These are phyloP conservation scores for Irena cyanogastra DNA, from an alignment of 2,113 vertebrate genomes.

Conservation along the genomic window DNA sequence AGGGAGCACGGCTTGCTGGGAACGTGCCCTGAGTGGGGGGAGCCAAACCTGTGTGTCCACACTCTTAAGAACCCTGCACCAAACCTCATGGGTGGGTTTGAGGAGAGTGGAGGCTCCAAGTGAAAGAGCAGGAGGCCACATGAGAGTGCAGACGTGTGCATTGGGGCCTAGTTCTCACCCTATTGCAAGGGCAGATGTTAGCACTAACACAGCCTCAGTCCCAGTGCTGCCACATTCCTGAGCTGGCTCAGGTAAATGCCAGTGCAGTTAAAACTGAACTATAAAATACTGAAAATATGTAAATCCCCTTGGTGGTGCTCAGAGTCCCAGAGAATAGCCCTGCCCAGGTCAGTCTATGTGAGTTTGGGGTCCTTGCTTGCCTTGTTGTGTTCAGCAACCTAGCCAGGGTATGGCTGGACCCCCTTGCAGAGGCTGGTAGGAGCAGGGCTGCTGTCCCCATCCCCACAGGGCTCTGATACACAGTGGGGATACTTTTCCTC, in stretches of 20 bases:
- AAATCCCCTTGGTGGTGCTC: background rate
- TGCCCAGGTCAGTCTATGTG: background rate
- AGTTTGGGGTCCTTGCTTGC: background rate
- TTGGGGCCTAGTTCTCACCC: background rate
- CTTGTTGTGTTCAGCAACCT: background rate
- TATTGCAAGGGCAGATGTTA: background rate
- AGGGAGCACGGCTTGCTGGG: background rate
- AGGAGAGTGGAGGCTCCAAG: background rate
- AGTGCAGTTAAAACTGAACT: background rate
- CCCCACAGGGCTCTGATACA: background rate
- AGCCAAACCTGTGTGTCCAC: background rate
- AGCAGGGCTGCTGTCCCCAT: background rate
- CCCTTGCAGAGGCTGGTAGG: background rate
- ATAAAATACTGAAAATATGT: background rate
- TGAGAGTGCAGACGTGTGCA: rapidly evolving
- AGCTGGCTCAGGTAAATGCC: background rate
- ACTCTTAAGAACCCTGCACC: background rate
- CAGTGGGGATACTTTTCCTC: background rate
- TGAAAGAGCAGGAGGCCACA: background rate
- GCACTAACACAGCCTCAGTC: background rate
- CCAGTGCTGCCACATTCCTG: background rate
- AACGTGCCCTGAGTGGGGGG: rapidly evolving
- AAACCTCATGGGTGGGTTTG: background rate
- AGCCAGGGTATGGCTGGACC: background rate
- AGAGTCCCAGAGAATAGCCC: background rate